These are phyloP conservation scores for Pseudomyrmex flavicornis DNA, from an alignment of 1,140 invertebrate species.

Conservation along the genomic window DNA sequence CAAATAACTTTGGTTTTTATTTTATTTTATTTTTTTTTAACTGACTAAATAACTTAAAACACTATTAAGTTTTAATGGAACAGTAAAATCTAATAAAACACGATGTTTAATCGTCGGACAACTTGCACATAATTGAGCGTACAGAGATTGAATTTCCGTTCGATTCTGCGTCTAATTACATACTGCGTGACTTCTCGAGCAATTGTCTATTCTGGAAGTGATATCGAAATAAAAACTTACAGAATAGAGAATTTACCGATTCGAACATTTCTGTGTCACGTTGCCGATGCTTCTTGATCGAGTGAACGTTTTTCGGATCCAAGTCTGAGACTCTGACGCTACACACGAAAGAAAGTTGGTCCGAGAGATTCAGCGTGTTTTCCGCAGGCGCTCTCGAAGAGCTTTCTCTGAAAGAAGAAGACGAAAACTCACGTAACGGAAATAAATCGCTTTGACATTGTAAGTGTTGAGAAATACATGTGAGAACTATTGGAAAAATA, in stretches of 20 bases:
- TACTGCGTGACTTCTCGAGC: not conserved
- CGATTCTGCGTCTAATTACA: not conserved
- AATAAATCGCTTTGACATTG: too few species aligned
- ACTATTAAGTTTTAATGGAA: too few species aligned
- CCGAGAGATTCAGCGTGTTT: constrained; percentile 78
- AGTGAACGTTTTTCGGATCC: constrained; percentile 85
- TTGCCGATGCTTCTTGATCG: constrained; percentile 85
- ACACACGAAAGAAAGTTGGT: constrained; percentile 80
- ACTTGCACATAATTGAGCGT: too few species aligned
- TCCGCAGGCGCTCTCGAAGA: constrained; percentile 33
- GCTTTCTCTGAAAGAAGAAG: constrained; percentile 71
- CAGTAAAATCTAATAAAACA: too few species aligned
- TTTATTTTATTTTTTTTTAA: too few species aligned
- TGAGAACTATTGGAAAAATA: constrained; percentile 41
- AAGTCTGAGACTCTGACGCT: constrained; percentile 85
- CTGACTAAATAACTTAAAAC: too few species aligned
- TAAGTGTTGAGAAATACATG: too few species aligned
- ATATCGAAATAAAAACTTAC: constrained; percentile 45
- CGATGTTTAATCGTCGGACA: too few species aligned
- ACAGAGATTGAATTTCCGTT: too few species aligned
- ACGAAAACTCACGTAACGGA: too few species aligned
- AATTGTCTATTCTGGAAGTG: constrained; percentile 30
- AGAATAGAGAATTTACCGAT: constrained; percentile 74
- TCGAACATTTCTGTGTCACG: constrained; percentile 82
- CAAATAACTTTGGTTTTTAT: too few species aligned